Evolutionary conservation across 2,113 vertebrate species (phyloP).

Genomic region (Martes martes): DNA sequence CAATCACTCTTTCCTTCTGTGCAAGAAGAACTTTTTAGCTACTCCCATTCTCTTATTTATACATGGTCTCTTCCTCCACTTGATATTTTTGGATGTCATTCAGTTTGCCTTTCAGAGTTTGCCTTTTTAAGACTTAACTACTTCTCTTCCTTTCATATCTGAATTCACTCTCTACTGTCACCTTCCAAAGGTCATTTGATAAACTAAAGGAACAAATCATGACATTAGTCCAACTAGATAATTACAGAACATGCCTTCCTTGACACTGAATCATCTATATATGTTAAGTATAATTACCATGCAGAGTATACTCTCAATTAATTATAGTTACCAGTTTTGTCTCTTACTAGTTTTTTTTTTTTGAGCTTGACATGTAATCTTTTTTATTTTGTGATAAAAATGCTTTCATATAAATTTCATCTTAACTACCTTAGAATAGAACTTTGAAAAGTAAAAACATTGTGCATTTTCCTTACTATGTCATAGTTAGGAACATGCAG

Average conservation of each 20-base stretch:
- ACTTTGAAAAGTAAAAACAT: conserved; percentile 67
- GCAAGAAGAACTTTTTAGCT: background rate
- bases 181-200: background rate
- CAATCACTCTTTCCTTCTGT: background rate
- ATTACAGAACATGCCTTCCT: background rate
- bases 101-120: background rate
- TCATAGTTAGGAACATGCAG: conserved; percentile 67
- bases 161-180: background rate
- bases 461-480: conserved; percentile 65
- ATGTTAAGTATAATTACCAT: background rate
- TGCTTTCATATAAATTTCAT: conserved; percentile 74
- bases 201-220: background rate
- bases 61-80: background rate
- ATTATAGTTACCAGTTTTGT: background rate
- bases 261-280: background rate
- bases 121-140: background rate
- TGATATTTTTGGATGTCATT: background rate
- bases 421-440: conserved; percentile 72
- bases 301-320: background rate
- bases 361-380: conserved; percentile 55
- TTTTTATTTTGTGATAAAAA: conserved; percentile 80
- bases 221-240: background rate
- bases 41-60: background rate
- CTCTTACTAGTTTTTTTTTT: background rate
- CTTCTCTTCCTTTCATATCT: background rate